phyloP scores from a whole-genome alignment of 2,888 invertebrate genomes.

The Drosophila ustulata region DNA sequence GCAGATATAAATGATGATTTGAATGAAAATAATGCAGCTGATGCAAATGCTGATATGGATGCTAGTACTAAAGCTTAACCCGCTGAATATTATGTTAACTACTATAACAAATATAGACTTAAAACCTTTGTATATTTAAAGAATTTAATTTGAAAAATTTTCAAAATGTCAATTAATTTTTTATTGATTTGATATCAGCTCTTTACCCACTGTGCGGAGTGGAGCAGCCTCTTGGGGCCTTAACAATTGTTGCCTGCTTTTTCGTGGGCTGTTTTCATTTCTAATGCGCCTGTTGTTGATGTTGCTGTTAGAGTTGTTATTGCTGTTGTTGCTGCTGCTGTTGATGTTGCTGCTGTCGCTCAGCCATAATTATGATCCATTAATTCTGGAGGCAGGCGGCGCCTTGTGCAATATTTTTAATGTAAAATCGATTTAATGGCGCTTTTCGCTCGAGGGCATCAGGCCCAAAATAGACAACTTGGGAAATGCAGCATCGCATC shows the following conservation, averaged over 20 bases:
- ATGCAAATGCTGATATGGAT: background rate
- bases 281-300: slow-evolving; percentile 60
- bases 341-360: slow-evolving; percentile 55
- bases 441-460: slow-evolving; percentile 70
- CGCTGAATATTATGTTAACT: too few species aligned
- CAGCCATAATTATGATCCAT: slow-evolving; percentile 79
- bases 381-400: slow-evolving; percentile 72
- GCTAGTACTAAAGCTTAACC: too few species aligned
- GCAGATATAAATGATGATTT: background rate
- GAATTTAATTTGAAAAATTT: too few species aligned
- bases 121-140: too few species aligned
- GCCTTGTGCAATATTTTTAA: slow-evolving; percentile 80
- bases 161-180: too few species aligned
- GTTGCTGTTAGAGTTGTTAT: slow-evolving; percentile 18
- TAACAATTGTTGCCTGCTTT: slow-evolving; percentile 32
- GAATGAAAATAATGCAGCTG: background rate
- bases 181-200: background rate
- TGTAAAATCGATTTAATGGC: slow-evolving; percentile 80
- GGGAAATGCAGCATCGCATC: slow-evolving; percentile 51
- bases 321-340: slow-evolving; percentile 23
- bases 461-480: slow-evolving; percentile 45
- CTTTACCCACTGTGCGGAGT: slow-evolving; percentile 35
- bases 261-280: slow-evolving; percentile 68
- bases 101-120: too few species aligned
- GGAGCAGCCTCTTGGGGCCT: slow-evolving; percentile 27